phyloP scores from a whole-genome alignment of 1,140 invertebrate species.

The Drosophila lini region DNA sequence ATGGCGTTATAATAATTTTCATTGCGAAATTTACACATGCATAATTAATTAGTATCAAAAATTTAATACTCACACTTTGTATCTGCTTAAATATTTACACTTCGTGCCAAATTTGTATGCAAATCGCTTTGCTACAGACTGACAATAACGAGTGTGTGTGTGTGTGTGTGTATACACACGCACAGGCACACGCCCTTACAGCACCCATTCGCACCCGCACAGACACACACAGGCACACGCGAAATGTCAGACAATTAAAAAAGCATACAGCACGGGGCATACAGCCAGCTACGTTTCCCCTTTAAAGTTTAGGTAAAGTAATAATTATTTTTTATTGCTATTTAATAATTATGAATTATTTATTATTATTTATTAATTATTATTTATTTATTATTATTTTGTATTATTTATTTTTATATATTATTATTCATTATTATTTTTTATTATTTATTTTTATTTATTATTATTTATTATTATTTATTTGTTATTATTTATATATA shows the following conservation, averaged over 20 bases:
- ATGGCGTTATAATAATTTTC: constrained; percentile 82
- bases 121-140: constrained; percentile 83
- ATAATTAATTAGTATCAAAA: constrained; percentile 84
- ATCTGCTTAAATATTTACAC: constrained; percentile 84
- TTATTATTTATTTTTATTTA: too few species aligned
- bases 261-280: constrained; percentile 47
- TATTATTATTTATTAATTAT: too few species aligned
- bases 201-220: constrained; percentile 23
- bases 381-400: too few species aligned
- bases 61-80: constrained; percentile 83
- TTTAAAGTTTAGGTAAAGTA: too few species aligned
- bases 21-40: constrained; percentile 83
- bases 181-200: constrained; percentile 11
- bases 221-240: constrained; percentile 37
- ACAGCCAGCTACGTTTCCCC: neutral
- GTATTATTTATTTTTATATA: too few species aligned
- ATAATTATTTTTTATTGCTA: too few species aligned
- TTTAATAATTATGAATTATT: too few species aligned
- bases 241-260: constrained; percentile 77
- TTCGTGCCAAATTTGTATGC: constrained; percentile 84
- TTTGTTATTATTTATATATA: too few species aligned
- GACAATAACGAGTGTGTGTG: constrained; percentile 63
- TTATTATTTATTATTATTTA: too few species aligned
- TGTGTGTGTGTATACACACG: neutral
- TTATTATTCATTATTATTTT: too few species aligned